Percentiles rank a stretch among this genome's conserved stretches.
These are phyloP conservation scores for Drosophila macrospina DNA, from an alignment of 2,888 invertebrate genomes.

Conservation along the genomic window DNA sequence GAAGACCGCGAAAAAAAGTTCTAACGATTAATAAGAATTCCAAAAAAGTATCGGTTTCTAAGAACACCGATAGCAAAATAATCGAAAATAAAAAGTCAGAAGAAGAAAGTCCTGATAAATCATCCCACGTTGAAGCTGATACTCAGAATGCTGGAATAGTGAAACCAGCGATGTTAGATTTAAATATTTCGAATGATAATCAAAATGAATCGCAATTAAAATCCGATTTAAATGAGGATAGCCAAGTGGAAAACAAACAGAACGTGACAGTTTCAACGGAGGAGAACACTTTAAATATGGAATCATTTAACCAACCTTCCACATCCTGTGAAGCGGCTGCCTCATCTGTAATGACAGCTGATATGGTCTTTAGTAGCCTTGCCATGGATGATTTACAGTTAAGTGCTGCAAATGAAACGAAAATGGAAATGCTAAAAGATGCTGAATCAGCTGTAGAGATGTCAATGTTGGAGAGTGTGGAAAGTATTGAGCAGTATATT, in stretches of 20 bases:
- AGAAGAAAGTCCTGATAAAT: background rate
- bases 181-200: background rate
- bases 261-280: background rate
- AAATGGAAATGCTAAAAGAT: background rate
- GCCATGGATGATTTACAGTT: background rate
- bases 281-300: background rate
- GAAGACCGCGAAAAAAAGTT: slow-evolving; percentile 7
- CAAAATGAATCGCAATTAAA: background rate
- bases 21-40: background rate
- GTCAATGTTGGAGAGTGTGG: background rate
- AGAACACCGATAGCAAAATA: background rate
- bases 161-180: background rate
- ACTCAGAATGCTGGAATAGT: background rate
- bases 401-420: background rate
- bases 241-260: background rate
- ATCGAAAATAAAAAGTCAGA: background rate
- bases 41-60: background rate
- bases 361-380: background rate
- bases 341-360: background rate
- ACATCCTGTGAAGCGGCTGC: background rate
- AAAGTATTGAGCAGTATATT: slow-evolving; percentile 1
- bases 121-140: background rate
- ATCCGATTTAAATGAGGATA: background rate
- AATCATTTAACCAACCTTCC: too few relatives aligned
- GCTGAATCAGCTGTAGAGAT: background rate